Evolutionary conservation across 2,797 vertebrate species (phyloP).

Genomic region (Podarcis siculus): DNA sequence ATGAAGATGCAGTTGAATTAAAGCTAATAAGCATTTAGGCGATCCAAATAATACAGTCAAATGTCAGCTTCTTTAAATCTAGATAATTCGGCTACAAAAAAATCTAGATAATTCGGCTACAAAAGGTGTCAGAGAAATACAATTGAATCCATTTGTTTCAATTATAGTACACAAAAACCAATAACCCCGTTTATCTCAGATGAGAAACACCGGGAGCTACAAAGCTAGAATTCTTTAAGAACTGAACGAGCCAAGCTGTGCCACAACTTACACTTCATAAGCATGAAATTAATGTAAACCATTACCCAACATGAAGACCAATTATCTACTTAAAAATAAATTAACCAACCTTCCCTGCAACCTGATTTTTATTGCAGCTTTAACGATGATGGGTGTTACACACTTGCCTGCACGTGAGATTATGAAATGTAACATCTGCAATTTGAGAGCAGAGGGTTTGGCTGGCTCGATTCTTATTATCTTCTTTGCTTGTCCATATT

Average conservation of each 20-base stretch:
- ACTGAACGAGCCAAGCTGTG: background rate
- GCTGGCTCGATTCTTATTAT: conserved; percentile 6
- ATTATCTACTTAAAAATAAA: conserved; percentile 37
- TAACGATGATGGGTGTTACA: background rate
- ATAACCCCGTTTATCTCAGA: background rate
- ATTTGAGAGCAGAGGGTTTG: conserved; percentile 19
- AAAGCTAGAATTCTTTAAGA: background rate
- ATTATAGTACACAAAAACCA: background rate
- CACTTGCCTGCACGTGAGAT: background rate
- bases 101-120: background rate
- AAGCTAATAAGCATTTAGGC: background rate
- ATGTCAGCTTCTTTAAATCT: background rate
- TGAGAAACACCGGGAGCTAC: background rate
- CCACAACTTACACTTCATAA: background rate
- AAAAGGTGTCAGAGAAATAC: background rate
- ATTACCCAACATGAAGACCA: conserved; percentile 26
- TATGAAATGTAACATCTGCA: conserved; percentile 42
- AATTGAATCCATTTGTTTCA: background rate
- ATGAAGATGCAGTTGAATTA: background rate
- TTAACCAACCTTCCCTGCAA: conserved; percentile 13
- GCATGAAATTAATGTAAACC: conserved; percentile 18
- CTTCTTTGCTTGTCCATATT: background rate
- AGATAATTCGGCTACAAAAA: no score
- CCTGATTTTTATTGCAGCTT: conserved; percentile 9
- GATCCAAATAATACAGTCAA: background rate